Evolutionary conservation across 2,888 invertebrate genomes (phyloP).

Genomic region (Thera obeliscata): DNA sequence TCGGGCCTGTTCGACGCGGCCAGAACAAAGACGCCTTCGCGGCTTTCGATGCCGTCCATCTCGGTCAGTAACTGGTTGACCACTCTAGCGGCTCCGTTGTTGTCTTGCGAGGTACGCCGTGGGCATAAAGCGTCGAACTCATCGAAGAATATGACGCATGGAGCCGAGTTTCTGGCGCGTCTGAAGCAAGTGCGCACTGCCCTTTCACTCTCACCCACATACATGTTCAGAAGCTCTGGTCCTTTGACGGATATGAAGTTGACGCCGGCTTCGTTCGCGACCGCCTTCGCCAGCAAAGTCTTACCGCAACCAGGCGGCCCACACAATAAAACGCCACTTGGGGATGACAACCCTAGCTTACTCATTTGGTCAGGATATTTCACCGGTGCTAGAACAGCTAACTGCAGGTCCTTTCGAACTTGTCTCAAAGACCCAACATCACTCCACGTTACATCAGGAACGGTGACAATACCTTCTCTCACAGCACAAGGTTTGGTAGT

Average conservation of each 20-base stretch:
- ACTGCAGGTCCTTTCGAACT: constrained; percentile 94
- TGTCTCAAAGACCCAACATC: constrained; percentile 96
- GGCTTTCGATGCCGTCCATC: constrained; percentile 98
- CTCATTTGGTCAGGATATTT: constrained; percentile 92
- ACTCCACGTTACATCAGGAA: constrained; percentile 98
- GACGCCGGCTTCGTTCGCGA: constrained; percentile 99
- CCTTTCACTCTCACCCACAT: constrained; percentile 99
- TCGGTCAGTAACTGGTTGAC: constrained; percentile 99
- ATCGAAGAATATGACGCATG: constrained; percentile 99
- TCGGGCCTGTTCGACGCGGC: constrained; percentile 99
- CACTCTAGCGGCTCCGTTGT: constrained; percentile 92
- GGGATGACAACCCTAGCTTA: constrained; percentile 90
- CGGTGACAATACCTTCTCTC: constrained; percentile 98
- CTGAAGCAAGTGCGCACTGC: constrained; percentile 98
- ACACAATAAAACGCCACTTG: constrained; percentile 96
- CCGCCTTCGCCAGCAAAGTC: constrained; percentile 98
- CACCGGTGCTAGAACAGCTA: constrained; percentile 96
- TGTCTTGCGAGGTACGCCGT: constrained; percentile 89
- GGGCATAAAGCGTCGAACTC: constrained; percentile 98
- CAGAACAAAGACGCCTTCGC: constrained; percentile 96
- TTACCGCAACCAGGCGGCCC: constrained; percentile 99
- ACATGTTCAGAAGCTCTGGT: constrained; percentile 99
- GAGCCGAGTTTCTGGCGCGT: constrained; percentile 96
- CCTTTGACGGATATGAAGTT: constrained; percentile 99
- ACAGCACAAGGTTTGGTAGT: constrained; percentile 96